Evolutionary conservation across 2,797 vertebrate genomes (phyloP).

Genomic region (Pempheris klunzingeri): DNA sequence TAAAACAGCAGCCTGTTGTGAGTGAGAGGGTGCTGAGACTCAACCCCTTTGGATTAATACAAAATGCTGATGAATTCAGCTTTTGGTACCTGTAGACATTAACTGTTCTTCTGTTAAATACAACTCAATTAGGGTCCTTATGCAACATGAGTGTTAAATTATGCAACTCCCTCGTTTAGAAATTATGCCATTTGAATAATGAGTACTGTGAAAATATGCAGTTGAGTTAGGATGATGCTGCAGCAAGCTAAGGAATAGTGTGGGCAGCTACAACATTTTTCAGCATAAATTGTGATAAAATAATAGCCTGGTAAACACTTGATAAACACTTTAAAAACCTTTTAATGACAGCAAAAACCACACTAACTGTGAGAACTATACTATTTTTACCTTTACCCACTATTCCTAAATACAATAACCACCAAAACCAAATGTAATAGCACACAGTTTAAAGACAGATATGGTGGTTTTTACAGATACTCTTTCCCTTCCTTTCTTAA

Average conservation of each 20-base stretch:
- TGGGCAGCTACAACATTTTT: conserved; percentile 34
- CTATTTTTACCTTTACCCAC: conserved; percentile 1
- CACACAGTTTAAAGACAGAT: conserved; percentile 3
- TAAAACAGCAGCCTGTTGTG: neutral
- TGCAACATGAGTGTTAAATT: conserved; percentile 56
- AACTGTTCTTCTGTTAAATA: conserved; percentile 23
- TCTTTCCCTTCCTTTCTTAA: conserved; percentile 41
- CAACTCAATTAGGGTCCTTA: conserved; percentile 59
- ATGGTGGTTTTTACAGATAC: conserved; percentile 41
- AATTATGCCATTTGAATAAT: conserved; percentile 54
- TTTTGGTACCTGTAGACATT: neutral
- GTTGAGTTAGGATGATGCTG: conserved; percentile 38
- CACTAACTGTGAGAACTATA: neutral
- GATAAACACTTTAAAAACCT: conserved; percentile 4
- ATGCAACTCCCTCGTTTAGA: conserved; percentile 54
- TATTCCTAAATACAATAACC: conserved; percentile 1
- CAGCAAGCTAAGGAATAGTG: conserved; percentile 35
- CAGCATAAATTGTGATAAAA: conserved; percentile 36
- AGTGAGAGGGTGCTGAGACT: neutral
- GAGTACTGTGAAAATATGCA: conserved; percentile 57
- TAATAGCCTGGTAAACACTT: conserved; percentile 31
- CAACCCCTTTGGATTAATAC: neutral
- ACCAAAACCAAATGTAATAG: conserved; percentile 25
- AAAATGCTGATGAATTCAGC: conserved; percentile 3
- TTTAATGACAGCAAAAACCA: conserved; percentile 21